phyloP scores from a whole-genome alignment of 2,113 vertebrate genomes.

The Rhinoderma darwinii region DNA sequence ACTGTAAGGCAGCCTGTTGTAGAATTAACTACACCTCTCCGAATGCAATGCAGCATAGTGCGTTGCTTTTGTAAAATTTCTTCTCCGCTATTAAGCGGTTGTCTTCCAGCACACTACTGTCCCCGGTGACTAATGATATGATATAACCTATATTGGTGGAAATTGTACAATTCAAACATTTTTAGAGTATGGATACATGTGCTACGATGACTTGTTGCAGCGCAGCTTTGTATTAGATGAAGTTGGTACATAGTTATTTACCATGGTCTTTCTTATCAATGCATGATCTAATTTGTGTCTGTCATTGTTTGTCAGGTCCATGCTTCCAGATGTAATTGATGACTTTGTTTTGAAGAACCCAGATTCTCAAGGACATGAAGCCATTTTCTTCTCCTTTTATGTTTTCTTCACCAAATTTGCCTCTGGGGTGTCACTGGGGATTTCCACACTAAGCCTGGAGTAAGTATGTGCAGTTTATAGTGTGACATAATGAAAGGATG shows the following conservation, averaged over 20 bases:
- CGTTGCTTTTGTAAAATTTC: no score
- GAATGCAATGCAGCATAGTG: no score
- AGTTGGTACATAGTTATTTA: background rate
- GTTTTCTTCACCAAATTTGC: constrained; percentile 97
- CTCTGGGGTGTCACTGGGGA: constrained; percentile 88
- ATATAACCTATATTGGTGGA: no score
- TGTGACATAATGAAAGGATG: background rate
- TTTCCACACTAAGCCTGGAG: constrained; percentile 93
- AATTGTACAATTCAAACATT: no score
- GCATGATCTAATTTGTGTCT: background rate
- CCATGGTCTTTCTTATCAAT: no score
- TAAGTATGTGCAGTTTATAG: constrained; percentile 70
- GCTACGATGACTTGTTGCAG: no score
- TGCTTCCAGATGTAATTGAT: constrained; percentile 92
- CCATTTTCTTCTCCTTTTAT: constrained; percentile 96
- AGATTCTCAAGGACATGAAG: constrained; percentile 78
- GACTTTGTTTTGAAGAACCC: constrained; percentile 91
- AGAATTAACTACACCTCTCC: no score
- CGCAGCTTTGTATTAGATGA: background rate
- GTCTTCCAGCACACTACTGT: no score
- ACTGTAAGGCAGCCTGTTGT: no score
- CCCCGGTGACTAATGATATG: no score
- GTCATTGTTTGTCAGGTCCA: constrained; percentile 79
- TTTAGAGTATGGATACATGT: no score
- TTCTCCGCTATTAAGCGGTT: no score